Conservation (phyloP, 2,888 invertebrate species). For the Pasiphila rectangulata region DNA sequence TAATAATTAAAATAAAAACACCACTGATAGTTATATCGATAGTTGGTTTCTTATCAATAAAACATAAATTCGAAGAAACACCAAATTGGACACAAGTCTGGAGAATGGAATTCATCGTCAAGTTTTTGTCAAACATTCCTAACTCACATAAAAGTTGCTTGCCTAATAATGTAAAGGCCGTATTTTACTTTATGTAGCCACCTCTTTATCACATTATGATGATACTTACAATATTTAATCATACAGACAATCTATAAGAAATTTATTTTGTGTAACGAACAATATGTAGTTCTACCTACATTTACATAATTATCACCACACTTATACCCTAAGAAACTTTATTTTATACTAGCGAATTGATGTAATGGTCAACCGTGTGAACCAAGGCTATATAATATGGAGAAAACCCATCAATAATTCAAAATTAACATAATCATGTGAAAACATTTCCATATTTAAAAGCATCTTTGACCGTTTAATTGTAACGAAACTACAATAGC, state of each 20-base stretch:
- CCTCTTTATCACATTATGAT: too few relatives aligned
- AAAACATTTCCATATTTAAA: neutral
- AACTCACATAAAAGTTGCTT: neutral
- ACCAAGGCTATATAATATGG: neutral
- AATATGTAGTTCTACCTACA: too few relatives aligned
- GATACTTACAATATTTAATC: too few relatives aligned
- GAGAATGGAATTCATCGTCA: constrained; percentile 18
- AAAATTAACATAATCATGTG: constrained; percentile 5
- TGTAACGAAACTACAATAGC: constrained; percentile 26
- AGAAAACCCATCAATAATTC: neutral
- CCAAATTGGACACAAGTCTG: constrained; percentile 11
- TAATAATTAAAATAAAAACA: too few relatives aligned
- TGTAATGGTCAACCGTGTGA: constrained; percentile 1
- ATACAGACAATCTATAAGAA: too few relatives aligned
- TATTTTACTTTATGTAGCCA: too few relatives aligned
- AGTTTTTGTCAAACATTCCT: constrained; percentile 13
- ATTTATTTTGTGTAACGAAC: too few relatives aligned
- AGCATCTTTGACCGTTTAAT: constrained; percentile 23
- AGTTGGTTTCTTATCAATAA: neutral
- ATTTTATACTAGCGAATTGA: too few relatives aligned
- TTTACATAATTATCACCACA: too few relatives aligned
- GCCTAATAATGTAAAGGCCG: neutral
- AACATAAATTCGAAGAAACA: constrained; percentile 6
- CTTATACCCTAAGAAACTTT: too few relatives aligned
- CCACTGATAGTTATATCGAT: neutral